A percentile compares a stretch with the other conserved stretches of the same genome.
Conservation (phyloP, 2,113 vertebrate genomes). For the Leptocoma aspasia region DNA sequence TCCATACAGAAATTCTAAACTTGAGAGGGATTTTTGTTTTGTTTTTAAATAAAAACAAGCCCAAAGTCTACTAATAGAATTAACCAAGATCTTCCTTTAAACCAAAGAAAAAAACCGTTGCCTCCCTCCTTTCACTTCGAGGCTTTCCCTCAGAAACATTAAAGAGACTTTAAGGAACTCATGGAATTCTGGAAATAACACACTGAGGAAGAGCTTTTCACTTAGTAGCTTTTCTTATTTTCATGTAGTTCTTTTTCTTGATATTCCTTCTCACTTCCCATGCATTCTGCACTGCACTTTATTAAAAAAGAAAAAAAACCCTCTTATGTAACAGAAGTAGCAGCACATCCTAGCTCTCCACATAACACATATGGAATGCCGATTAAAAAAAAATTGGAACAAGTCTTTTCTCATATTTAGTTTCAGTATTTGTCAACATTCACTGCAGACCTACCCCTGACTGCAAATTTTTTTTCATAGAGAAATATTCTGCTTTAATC, state of each 20-base stretch:
- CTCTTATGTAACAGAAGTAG: conserved; percentile 2
- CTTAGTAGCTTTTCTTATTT: neutral
- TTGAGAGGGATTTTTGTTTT: conserved; percentile 45
- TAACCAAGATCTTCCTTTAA: conserved; percentile 11
- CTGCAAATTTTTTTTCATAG: neutral
- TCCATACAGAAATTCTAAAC: conserved; percentile 57
- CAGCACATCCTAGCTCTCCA: neutral
- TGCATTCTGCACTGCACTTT: neutral
- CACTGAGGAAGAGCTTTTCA: neutral
- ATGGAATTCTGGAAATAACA: neutral
- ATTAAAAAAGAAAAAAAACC: neutral
- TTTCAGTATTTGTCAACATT: conserved; percentile 41
- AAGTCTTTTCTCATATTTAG: neutral
- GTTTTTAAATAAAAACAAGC: conserved; percentile 50
- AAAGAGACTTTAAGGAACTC: conserved; percentile 1
- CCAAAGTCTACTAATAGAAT: conserved; percentile 37
- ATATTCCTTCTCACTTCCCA: neutral
- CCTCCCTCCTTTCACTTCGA: neutral
- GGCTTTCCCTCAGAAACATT: conserved; percentile 19
- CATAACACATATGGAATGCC: conserved; percentile 22
- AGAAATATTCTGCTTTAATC: neutral
- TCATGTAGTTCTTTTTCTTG: neutral
- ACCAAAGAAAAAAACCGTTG: neutral
- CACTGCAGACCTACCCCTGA: neutral
- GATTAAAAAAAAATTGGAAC: neutral